Evolutionary conservation across 2,113 vertebrate species (phyloP).

Genomic region (Xiphorhynchus elegans): DNA sequence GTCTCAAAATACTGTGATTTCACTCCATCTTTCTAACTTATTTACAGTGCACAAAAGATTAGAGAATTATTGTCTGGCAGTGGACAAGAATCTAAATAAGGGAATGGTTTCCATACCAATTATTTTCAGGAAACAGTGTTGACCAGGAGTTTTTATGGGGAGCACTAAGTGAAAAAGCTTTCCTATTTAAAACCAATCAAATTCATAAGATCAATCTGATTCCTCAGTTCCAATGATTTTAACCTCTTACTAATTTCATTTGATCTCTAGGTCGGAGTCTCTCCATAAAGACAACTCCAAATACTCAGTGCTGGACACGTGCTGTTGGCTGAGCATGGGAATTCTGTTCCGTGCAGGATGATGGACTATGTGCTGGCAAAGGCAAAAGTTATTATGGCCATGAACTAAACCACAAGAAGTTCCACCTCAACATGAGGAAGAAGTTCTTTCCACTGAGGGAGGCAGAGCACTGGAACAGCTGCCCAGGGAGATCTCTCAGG

Average conservation of each 20-base stretch:
- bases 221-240: not conserved
- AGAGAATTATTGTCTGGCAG: not conserved
- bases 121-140: not conserved
- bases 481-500: not conserved
- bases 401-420: not conserved
- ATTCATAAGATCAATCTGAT: not conserved
- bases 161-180: not conserved
- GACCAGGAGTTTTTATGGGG: not conserved
- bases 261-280: not conserved
- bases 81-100: not conserved
- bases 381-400: not conserved
- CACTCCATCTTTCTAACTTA: not conserved
- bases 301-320: rapidly evolving
- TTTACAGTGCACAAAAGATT: not conserved
- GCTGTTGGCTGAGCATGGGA: not conserved
- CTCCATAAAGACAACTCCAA: not conserved
- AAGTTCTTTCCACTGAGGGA: not conserved
- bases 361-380: not conserved
- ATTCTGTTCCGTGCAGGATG: not conserved
- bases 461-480: not conserved
- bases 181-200: not conserved
- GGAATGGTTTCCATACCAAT: not conserved
- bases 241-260: not conserved
- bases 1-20: not conserved
- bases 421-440: not conserved